Conservation (phyloP, 2,113 vertebrate species). For the Eupsittula cactorum region DNA sequence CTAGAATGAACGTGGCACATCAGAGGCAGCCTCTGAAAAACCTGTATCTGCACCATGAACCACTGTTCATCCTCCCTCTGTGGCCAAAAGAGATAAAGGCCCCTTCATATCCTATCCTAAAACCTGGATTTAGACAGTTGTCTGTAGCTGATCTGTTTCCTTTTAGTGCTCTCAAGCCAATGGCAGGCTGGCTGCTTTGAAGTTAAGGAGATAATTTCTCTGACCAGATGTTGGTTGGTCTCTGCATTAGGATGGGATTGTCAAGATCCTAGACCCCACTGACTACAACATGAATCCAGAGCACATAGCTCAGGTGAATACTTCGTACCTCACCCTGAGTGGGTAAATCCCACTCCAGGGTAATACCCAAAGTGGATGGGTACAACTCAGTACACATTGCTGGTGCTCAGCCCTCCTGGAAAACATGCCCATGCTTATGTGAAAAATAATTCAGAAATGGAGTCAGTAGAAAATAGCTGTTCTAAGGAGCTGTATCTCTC, state of each 20-base stretch:
- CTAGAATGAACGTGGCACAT: not conserved
- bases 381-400: not conserved
- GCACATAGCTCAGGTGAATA: not conserved
- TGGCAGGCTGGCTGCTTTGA: not conserved
- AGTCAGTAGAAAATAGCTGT: not conserved
- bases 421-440: not conserved
- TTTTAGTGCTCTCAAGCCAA: not conserved
- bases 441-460: not conserved
- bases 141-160: not conserved
- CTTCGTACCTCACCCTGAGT: not conserved
- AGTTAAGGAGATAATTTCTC: not conserved
- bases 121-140: not conserved
- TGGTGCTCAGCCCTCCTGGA: slow-evolving; percentile 15
- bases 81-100: not conserved
- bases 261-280: not conserved
- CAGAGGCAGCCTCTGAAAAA: not conserved
- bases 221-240: not conserved
- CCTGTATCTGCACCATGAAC: not conserved
- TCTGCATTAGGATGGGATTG: not conserved
- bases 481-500: not conserved
- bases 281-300: not conserved
- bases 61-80: not conserved
- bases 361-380: not conserved
- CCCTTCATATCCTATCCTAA: not conserved
- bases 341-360: not conserved